Evolutionary conservation across 2,888 invertebrate species (phyloP).

Genomic region (Stenchaetothrips biformis): DNA sequence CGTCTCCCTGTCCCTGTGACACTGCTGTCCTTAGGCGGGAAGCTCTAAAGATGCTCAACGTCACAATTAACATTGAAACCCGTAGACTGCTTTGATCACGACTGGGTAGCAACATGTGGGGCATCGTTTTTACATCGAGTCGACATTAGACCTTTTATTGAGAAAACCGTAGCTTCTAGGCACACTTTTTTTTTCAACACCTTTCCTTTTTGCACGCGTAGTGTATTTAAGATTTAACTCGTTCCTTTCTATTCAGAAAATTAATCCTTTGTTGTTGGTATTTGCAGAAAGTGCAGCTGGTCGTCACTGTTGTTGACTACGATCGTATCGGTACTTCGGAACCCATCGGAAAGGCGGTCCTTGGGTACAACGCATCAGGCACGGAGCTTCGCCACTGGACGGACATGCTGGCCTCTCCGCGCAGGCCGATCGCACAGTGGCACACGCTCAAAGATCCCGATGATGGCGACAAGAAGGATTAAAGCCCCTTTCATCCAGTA

Average conservation of each 20-base stretch:
- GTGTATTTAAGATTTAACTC: conserved; percentile 25
- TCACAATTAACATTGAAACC: too few species aligned
- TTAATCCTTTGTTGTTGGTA: not conserved
- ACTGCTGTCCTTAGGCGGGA: too few species aligned
- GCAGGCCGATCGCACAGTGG: conserved; percentile 99
- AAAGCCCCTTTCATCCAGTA: conserved; percentile 31
- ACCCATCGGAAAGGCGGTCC: conserved; percentile 94
- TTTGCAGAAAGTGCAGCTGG: conserved; percentile 94
- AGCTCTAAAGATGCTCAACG: too few species aligned
- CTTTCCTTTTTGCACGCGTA: not conserved
- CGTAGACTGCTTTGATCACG: too few species aligned
- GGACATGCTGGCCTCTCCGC: conserved; percentile 98
- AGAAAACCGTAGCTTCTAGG: too few species aligned
- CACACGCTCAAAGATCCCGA: conserved; percentile 98
- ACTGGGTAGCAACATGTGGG: too few species aligned
- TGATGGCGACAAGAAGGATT: conserved; percentile 75
- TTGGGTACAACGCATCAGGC: conserved; percentile 96
- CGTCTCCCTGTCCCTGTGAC: too few species aligned
- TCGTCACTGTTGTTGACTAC: conserved; percentile 99
- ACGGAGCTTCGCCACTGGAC: conserved; percentile 99
- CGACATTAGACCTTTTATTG: too few species aligned
- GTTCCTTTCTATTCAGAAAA: not conserved
- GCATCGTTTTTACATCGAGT: too few species aligned
- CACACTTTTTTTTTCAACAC: too few species aligned
- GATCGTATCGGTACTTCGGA: conserved; percentile 99